Evolutionary conservation across 92 coral and sea anemone genomes (phyloP).

Genomic region (Pocillopora meandrina): DNA sequence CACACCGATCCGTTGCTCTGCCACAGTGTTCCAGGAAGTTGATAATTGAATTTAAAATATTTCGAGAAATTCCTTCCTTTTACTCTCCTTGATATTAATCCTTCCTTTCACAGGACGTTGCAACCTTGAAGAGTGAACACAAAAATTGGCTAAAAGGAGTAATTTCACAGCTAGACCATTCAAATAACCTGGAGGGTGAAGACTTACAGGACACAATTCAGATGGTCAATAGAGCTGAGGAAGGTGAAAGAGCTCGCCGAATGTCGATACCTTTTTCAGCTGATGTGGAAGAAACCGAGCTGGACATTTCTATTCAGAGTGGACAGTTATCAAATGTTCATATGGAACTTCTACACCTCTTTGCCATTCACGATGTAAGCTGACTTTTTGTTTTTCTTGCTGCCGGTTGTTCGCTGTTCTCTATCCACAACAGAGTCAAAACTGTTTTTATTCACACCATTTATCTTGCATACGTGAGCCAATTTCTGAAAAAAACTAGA

Average conservation of each 20-base stretch:
- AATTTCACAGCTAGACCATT: background rate
- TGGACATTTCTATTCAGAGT: constrained; percentile 66
- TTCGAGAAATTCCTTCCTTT: no score
- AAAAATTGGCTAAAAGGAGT: constrained; percentile 40
- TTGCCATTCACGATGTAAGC: constrained; percentile 93
- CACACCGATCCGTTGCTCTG: no score
- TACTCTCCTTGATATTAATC: background rate
- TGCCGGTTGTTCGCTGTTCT: no score
- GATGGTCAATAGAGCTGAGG: constrained; percentile 82
- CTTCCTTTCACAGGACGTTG: constrained; percentile 64
- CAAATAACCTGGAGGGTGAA: constrained; percentile 16
- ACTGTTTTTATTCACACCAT: no score
- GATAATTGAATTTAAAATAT: no score
- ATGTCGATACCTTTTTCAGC: constrained; percentile 79
- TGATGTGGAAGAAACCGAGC: constrained; percentile 61
- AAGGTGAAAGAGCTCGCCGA: constrained; percentile 73
- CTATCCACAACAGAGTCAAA: no score
- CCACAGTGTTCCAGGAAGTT: no score
- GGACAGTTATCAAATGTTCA: constrained; percentile 76
- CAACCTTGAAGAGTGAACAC: constrained; percentile 60
- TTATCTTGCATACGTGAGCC: no score
- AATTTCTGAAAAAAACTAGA: no score
- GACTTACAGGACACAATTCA: constrained; percentile 49
- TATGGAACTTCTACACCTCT: constrained; percentile 87
- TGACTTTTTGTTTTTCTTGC: background rate